Evolutionary conservation across 1,140 invertebrate genomes (phyloP), one percentile per base, ranked within the genome.

Genomic region (Trichonephila clavipes): DNA sequence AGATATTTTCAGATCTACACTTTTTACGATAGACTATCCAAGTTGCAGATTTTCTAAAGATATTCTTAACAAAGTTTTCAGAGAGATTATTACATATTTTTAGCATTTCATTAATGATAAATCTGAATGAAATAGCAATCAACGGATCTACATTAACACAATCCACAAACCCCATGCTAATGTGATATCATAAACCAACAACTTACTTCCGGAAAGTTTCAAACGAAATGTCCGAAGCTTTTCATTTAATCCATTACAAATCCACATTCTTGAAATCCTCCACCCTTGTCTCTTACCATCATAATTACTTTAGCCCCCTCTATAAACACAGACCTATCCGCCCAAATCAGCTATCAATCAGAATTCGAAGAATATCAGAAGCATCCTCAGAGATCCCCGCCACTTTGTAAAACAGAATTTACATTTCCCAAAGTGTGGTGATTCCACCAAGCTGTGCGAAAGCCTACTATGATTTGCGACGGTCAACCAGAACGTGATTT

Each of bases 341-440:
- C 18, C 72, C 24, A 40, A 77, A 77, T 77, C 72, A 77, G 72
- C 72, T 40, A 77, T 77, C 72, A 77, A 77, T 77, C 72, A 77
- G 28, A 16, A 40, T 19, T 34, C 72, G 72, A 34, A 16, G 72
- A 77, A 77, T 24, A 77, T 34, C 72, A 28, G 16, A 34, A 34
- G 18, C 18, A 34, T 40, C 72, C 24, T 18, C 28, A 24, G 16
- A 7, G 28, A 28, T 14, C 28, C 18, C 72, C 72, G 6, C 28
- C 34, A 18, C 34, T 16, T 77, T 77, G 72, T 77, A 77, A 77
- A 85, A 85, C 83, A 85, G 58, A 85, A 58, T 85, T 85, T 85
- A 59, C 83, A 85, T 85, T 61, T 85, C 58, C 58, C 44, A 59
- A 85, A 85, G 44, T 59, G 58, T 59, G 44, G 83, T 85, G 44